phyloP scores from a whole-genome alignment of 2,888 invertebrate species.

The Acanthoscelides obtectus region DNA sequence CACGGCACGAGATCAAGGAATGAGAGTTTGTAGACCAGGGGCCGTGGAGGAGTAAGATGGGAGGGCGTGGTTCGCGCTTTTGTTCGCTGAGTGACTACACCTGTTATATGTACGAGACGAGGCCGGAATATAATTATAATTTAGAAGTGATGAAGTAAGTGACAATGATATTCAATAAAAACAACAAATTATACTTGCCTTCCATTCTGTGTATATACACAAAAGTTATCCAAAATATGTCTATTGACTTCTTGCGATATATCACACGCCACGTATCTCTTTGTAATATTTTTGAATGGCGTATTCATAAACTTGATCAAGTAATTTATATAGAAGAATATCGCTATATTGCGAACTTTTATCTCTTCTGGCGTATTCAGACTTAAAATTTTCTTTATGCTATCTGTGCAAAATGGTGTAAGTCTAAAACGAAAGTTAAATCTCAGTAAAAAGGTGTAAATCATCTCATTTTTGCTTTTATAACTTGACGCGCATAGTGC shows the following conservation, averaged over 20 bases:
- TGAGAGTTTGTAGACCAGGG: no score
- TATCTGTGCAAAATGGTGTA: conserved; percentile 22
- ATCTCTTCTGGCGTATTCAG: conserved; percentile 14
- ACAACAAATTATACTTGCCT: conserved; percentile 27
- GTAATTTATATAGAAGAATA: conserved; percentile 39
- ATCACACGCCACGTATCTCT: conserved; percentile 33
- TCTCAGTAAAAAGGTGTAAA: no score
- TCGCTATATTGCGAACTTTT: conserved; percentile 30
- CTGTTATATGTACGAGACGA: no score
- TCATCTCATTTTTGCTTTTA: no score
- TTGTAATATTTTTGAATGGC: conserved; percentile 31
- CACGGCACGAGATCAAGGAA: no score
- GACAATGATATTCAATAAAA: neutral
- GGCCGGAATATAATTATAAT: no score
- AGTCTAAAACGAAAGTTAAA: conserved; percentile 25
- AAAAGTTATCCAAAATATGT: conserved; percentile 37
- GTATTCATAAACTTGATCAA: conserved; percentile 35
- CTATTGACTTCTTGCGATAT: conserved; percentile 34
- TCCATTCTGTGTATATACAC: conserved; percentile 22
- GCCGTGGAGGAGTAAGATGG: no score
- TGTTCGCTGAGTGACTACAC: no score
- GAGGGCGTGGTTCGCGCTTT: no score
- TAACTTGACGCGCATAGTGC: no score
- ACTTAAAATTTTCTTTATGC: conserved; percentile 25
- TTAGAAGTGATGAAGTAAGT: no score